Conservation (phyloP, 1,140 invertebrate species). For the Charaxes varanes region DNA sequence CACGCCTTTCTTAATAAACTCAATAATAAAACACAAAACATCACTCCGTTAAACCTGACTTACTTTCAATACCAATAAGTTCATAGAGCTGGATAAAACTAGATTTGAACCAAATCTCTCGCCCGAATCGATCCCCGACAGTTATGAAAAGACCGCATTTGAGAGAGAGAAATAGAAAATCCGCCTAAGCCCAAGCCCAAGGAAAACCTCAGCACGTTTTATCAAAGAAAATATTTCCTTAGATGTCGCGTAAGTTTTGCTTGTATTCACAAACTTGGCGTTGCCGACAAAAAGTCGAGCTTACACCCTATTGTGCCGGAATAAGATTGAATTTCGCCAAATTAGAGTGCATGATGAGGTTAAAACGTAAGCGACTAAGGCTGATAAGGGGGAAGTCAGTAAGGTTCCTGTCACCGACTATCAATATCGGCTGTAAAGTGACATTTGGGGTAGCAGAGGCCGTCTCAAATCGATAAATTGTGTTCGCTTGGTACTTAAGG, state of each 20-base stretch:
- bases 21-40: too few species aligned
- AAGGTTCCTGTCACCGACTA: slow-evolving; percentile 57
- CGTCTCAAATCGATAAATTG: slow-evolving; percentile 65
- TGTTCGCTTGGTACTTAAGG: slow-evolving; percentile 56
- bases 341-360: slow-evolving; percentile 2
- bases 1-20: too few species aligned
- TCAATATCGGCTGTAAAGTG: slow-evolving; percentile 65
- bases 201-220: slow-evolving; percentile 56
- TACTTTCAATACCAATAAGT: not conserved
- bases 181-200: slow-evolving; percentile 43
- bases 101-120: slow-evolving; percentile 52
- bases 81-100: slow-evolving; percentile 26
- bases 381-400: slow-evolving; percentile 42
- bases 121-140: slow-evolving; percentile 49
- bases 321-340: slow-evolving; percentile 27
- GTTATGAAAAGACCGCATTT: slow-evolving; percentile 62
- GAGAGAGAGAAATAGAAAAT: slow-evolving; percentile 48
- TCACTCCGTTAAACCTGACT: too few species aligned
- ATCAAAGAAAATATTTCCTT: slow-evolving; percentile 59
- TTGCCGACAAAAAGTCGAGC: slow-evolving; percentile 2
- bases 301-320: slow-evolving; percentile 12
- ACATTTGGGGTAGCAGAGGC: slow-evolving; percentile 62
- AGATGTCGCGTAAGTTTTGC: slow-evolving; percentile 49
- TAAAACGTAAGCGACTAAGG: slow-evolving; percentile 26
- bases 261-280: slow-evolving; percentile 24